phyloP scores from a whole-genome alignment of 2,888 invertebrate species.

The Ctena decussata region DNA sequence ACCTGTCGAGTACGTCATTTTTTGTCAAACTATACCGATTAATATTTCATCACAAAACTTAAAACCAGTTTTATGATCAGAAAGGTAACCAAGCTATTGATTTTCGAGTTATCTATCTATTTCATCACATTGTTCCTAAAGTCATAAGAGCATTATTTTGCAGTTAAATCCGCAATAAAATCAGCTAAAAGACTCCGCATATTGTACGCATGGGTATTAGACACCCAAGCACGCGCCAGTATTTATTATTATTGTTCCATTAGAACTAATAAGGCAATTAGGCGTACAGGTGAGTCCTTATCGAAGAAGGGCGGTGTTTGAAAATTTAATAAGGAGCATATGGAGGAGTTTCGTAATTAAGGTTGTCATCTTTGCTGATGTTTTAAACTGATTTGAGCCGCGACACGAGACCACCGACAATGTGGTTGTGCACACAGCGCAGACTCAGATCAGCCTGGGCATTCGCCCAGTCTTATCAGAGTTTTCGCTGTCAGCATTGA shows the following conservation, averaged over 20 bases:
- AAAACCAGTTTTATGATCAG: constrained; percentile 27
- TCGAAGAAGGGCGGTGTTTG: neutral
- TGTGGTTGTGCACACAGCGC: too few relatives aligned
- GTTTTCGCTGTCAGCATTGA: too few relatives aligned
- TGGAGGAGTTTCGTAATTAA: neutral
- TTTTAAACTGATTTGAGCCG: neutral
- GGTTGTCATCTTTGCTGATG: neutral
- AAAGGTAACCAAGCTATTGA: neutral
- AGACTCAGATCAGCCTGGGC: too few relatives aligned
- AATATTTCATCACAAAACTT: constrained; percentile 45
- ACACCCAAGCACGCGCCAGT: constrained; percentile 1
- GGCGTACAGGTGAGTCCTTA: constrained; percentile 1
- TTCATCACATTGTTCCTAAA: constrained; percentile 7
- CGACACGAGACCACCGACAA: too few relatives aligned
- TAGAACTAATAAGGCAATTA: constrained; percentile 12
- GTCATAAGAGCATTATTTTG: constrained; percentile 16
- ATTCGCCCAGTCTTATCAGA: too few relatives aligned
- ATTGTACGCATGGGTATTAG: constrained; percentile 6
- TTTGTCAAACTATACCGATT: neutral
- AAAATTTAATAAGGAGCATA: constrained; percentile 16
- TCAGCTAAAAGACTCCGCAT: neutral
- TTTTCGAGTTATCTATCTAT: neutral
- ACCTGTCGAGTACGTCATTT: neutral
- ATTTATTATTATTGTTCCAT: neutral
- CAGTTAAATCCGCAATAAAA: constrained; percentile 9